Conservation (phyloP, 2,888 invertebrate genomes). For the Saturnia pavonia region DNA sequence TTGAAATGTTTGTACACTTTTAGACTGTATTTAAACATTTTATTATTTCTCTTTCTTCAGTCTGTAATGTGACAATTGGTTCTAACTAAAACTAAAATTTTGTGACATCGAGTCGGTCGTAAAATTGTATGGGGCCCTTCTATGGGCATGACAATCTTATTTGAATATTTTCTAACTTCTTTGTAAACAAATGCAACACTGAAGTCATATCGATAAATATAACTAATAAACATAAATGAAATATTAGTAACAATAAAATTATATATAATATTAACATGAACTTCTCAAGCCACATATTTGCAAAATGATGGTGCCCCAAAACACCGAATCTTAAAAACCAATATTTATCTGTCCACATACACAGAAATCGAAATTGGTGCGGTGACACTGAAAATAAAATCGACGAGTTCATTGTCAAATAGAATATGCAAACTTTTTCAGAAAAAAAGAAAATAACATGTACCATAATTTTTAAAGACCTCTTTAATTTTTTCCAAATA, state of each 20-base stretch:
- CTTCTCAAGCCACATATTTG: not conserved
- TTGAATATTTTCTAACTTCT: constrained; percentile 1
- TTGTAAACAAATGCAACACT: not conserved
- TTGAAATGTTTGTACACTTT: not conserved
- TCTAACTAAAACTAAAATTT: constrained; percentile 12
- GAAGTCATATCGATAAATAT: not conserved
- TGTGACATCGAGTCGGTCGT: constrained; percentile 12
- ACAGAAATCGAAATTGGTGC: not conserved
- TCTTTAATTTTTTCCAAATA: not conserved
- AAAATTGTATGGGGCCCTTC: not conserved
- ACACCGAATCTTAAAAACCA: not conserved
- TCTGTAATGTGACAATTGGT: constrained; percentile 12
- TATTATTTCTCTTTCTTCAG: constrained; percentile 7
- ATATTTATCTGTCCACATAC: not conserved
- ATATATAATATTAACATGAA: too few species aligned
- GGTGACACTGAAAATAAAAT: too few species aligned
- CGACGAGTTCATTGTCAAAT: too few species aligned
- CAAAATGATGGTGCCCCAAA: not conserved
- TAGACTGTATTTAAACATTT: constrained; percentile 8
- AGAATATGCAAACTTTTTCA: too few species aligned
- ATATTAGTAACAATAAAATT: not conserved
- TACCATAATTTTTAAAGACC: too few species aligned
- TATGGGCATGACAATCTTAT: constrained; percentile 1
- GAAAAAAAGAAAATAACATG: too few species aligned
- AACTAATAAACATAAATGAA: not conserved